Conservation (phyloP, 2,113 vertebrate genomes). For the Apteryx mantelli region DNA sequence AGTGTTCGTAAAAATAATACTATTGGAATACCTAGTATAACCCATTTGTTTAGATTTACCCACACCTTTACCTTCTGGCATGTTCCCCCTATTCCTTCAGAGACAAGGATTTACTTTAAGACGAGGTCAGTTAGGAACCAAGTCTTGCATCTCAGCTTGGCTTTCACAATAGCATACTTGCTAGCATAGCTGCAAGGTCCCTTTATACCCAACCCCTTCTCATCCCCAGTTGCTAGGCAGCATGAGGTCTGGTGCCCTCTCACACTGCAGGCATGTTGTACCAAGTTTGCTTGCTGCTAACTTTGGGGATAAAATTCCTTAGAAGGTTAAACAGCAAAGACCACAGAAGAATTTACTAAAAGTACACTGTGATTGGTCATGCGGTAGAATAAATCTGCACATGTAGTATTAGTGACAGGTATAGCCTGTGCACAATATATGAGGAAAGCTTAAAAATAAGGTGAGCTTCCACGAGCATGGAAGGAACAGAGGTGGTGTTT, state of each 20-base stretch:
- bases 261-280: rapidly evolving
- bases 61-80: background rate
- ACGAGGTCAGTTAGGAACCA: background rate
- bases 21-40: background rate
- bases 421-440: background rate
- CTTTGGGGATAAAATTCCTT: background rate
- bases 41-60: background rate
- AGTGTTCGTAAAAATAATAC: background rate
- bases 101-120: background rate
- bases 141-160: background rate
- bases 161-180: background rate
- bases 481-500: background rate
- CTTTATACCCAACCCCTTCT: background rate
- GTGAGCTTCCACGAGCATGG: background rate
- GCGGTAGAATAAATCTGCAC: background rate
- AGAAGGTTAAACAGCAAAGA: background rate
- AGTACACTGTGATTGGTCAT: background rate
- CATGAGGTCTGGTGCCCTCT: background rate
- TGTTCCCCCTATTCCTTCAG: background rate
- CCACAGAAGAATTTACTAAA: background rate
- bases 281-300: background rate
- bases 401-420: background rate
- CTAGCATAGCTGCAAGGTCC: background rate
- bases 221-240: rapidly evolving
- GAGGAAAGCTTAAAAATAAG: background rate